Percentiles rank a stretch among this genome's conserved stretches.
phyloP scores from a whole-genome alignment of 1,140 invertebrate genomes.

The Matsumurasca onukii region DNA sequence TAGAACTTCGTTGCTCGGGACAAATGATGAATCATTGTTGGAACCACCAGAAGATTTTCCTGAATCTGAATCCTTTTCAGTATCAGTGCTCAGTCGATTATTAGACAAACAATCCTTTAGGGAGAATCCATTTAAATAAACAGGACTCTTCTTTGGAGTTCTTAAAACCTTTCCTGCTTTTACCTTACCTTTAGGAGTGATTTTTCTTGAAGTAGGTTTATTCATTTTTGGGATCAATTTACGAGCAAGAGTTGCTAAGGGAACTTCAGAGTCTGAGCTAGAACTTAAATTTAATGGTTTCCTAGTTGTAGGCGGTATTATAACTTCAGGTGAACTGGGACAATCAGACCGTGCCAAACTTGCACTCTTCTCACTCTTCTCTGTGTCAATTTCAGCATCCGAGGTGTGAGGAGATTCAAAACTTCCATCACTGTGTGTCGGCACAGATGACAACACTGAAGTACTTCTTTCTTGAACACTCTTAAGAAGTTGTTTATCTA shows the following conservation, averaged over 20 bases:
- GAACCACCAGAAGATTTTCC: not conserved
- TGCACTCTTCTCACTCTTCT: too few relatives aligned
- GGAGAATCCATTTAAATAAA: constrained; percentile 4
- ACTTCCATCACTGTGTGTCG: too few relatives aligned
- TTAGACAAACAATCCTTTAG: not conserved
- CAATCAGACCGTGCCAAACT: too few relatives aligned
- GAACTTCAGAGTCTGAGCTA: constrained; percentile 15
- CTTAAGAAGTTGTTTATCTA: too few relatives aligned
- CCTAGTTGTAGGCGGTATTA: not conserved
- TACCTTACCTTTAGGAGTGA: not conserved
- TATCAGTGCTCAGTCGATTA: not conserved
- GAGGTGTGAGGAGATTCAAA: too few relatives aligned
- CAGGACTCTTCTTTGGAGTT: not conserved
- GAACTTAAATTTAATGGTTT: constrained; percentile 15
- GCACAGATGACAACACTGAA: too few relatives aligned
- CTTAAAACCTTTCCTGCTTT: constrained; percentile 9
- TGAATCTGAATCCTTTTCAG: constrained; percentile 11
- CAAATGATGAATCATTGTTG: not conserved
- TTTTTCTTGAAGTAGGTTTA: not conserved
- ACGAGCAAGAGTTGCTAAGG: not conserved
- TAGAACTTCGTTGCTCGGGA: not conserved
- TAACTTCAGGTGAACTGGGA: constrained; percentile 13
- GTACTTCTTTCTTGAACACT: too few relatives aligned
- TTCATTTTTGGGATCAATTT: not conserved
- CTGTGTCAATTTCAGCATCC: too few relatives aligned